Evolutionary conservation across 1,140 invertebrate genomes (phyloP), one percentile per base, ranked within the genome.

Genomic region (Drosophila busckii): DNA sequence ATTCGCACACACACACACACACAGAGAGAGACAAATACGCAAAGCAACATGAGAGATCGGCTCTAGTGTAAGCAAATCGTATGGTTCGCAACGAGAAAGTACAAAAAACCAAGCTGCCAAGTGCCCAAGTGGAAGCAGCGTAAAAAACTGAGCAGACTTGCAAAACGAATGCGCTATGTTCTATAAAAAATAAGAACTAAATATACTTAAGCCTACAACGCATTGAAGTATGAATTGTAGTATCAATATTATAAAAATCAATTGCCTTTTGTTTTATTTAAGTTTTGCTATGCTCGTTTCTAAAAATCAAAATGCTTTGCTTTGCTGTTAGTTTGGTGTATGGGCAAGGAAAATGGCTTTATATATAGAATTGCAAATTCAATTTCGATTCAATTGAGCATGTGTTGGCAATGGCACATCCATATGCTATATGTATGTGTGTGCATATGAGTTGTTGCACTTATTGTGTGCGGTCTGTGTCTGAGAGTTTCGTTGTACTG

Each of bases 341-440:
- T 46, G 58, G n/a, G 68, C 75, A 82, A 80, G 60, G 75, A 73
- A 73, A 80, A 80, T 82, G 73, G 75, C 75, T 75, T 82, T 73
- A 73, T 65, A 70, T 70, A 82, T 82, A 82, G 75, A 82, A 82
- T 83, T 82, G 75, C 76, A 83, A 82, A 82, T 82, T 82, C 75
- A 82, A 82, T 82, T 82, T 82, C 76, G 73, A 82, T 82, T 83
- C 75, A 83, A 82, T 82, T 82, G 75, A 76, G 76, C 75, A 83
- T 82, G 76, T 82, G 75, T 82, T 82, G 62, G 76, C 70, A 66
- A 53, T 63, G 59, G 58, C 63, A 60, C 53, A 65, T 67, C 29
- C 73, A 80, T 82, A 80, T 82, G 73, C 53, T 63, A 4, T 16
- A 12, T 66, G 15, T 31, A 19, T 50, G 25, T 46, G 23, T 42